These are phyloP conservation scores for Eulithis prunata DNA, from an alignment of 2,888 invertebrate genomes.

Conservation along the genomic window DNA sequence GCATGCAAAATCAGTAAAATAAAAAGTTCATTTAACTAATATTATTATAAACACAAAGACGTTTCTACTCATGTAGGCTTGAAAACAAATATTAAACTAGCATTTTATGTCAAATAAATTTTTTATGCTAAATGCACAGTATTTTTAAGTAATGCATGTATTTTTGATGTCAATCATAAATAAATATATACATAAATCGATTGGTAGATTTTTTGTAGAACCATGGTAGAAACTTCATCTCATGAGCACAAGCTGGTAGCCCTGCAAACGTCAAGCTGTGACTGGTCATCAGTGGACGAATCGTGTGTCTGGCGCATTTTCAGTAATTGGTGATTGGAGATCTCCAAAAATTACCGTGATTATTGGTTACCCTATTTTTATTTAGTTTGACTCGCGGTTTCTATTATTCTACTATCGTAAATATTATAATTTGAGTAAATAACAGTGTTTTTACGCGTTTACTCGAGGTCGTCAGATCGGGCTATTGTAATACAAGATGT, in stretches of 20 bases:
- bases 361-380: conserved; percentile 80
- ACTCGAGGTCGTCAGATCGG: conserved; percentile 55
- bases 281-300: conserved; percentile 84
- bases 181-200: too few species aligned
- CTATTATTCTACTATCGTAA: conserved; percentile 57
- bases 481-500: conserved; percentile 81
- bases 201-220: neutral
- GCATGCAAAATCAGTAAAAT: too few species aligned
- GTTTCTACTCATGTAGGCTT: too few species aligned
- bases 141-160: too few species aligned
- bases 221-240: conserved; percentile 11
- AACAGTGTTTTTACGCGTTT: conserved; percentile 45
- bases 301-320: conserved; percentile 82
- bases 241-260: conserved; percentile 47
- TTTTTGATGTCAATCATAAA: too few species aligned
- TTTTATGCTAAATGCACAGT: too few species aligned
- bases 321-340: conserved; percentile 85
- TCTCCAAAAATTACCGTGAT: conserved; percentile 80
- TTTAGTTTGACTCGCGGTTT: conserved; percentile 73
- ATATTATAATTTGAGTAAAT: conserved; percentile 53
- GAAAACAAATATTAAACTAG: too few species aligned
- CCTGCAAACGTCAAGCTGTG: conserved; percentile 77
- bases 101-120: too few species aligned
- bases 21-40: too few species aligned
- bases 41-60: too few species aligned